Conservation (phyloP, 2,113 vertebrate species). For the Mirounga angustirostris region DNA sequence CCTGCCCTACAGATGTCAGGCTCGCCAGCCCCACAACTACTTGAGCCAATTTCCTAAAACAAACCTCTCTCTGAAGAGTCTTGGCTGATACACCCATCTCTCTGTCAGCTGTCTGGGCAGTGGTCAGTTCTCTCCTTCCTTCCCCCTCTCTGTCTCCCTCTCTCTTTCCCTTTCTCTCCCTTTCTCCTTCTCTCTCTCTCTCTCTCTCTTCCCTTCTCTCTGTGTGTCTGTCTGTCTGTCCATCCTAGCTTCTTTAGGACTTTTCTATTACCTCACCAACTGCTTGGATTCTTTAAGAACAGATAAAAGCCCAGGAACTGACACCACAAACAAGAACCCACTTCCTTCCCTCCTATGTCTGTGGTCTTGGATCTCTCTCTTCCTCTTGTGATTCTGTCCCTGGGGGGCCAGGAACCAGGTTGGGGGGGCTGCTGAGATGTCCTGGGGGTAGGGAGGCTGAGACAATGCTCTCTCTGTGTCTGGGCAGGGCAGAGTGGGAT, state of each 20-base stretch:
- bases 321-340: fast-evolving
- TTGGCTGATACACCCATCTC: neutral
- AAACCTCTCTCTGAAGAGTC: neutral
- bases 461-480: neutral
- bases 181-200: neutral
- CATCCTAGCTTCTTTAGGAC: neutral
- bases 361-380: neutral
- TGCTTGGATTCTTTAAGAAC: too few species aligned
- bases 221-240: neutral
- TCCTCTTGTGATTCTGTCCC: too few species aligned
- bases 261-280: neutral
- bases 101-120: neutral
- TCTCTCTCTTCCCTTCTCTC: neutral
- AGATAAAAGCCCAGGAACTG: neutral
- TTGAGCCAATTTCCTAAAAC: neutral
- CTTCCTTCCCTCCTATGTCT: neutral
- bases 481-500: neutral
- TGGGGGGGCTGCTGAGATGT: fast-evolving
- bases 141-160: neutral
- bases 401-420: neutral
- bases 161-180: neutral
- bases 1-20: neutral
- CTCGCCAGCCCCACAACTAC: fast-evolving
- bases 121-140: neutral
- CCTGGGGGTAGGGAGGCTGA: neutral